Conservation (phyloP, 2,888 invertebrate species). For the Mactromeris polynyma region DNA sequence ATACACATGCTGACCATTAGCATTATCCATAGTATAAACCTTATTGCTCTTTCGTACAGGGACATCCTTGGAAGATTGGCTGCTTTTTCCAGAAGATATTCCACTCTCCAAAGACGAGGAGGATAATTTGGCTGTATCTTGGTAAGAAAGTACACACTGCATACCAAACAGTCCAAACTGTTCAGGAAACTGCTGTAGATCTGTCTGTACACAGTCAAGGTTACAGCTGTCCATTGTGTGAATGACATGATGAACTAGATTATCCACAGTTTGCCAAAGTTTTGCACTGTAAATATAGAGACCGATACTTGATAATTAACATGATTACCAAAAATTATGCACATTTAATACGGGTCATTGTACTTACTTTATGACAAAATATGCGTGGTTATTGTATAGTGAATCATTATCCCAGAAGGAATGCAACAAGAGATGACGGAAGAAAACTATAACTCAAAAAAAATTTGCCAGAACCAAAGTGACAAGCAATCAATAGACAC, state of each 20-base stretch:
- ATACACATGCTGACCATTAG: neutral
- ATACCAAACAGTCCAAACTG: conserved; percentile 72
- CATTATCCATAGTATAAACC: neutral
- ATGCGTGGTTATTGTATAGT: no score
- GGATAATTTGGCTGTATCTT: conserved; percentile 39
- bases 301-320: neutral
- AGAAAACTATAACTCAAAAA: no score
- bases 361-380: no score
- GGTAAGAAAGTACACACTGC: conserved; percentile 70
- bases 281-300: conserved; percentile 56
- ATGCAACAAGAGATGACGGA: no score
- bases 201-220: conserved; percentile 50
- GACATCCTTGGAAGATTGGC: neutral
- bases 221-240: conserved; percentile 67
- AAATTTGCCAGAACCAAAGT: no score
- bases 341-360: no score
- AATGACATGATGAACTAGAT: conserved; percentile 78
- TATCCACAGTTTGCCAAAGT: conserved; percentile 78
- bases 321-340: no score
- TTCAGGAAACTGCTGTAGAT: conserved; percentile 70
- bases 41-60: neutral
- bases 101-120: conserved; percentile 2
- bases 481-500: no score
- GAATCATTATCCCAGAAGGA: no score
- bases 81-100: neutral